Evolutionary conservation across 1,140 invertebrate species (phyloP), one percentile per base, ranked within the genome.

Genomic region (Zaprionus lachaisei): DNA sequence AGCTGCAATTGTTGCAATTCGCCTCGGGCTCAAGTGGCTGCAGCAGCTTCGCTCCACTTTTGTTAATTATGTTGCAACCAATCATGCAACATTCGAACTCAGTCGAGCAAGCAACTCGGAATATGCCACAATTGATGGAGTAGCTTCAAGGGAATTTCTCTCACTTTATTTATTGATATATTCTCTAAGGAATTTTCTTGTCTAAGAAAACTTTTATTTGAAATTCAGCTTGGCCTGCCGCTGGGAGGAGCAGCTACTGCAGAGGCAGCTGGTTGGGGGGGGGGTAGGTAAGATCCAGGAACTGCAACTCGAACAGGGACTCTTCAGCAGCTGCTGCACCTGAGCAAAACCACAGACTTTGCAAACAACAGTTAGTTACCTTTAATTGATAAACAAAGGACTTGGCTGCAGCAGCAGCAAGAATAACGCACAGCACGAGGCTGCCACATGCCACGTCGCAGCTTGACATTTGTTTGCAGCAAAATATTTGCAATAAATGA

Each of bases 401-500:
- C 47, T 60, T 61, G 65, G 31, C n/a, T 22, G 64, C 38, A 51
- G 31, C 14, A 58, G 26, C 38, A 47, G 22, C 72, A n/a, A 26
- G 55, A 72, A 61, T 15, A 55, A 55, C 57, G 57, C 55, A 55
- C 64, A 83, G 77, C 63, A 77, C 75, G 58, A 55, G 67, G 56
- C 60, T 20, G 51, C 31, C 63, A 62, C 67, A 72, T 49, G 31
- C 28, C 55, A 60, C 44, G 72, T 56, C 81, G 60, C 84, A 90
- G 84, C 79, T 73, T 79, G 85, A 79, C 47, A 69, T 81, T 76
- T 64, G 65, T 58, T 80, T 87, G 66, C 49, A 49, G 74, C 84
- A 84, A 87, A 87, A 87, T 87, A 87, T 87, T 87, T 81, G 84
- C 84, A 87, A 87, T 57, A 77, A 75, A 83, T 86, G 83, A 80